These are phyloP conservation scores for Danio albolineatus DNA, from an alignment of 2,797 vertebrate genomes.

Conservation along the genomic window DNA sequence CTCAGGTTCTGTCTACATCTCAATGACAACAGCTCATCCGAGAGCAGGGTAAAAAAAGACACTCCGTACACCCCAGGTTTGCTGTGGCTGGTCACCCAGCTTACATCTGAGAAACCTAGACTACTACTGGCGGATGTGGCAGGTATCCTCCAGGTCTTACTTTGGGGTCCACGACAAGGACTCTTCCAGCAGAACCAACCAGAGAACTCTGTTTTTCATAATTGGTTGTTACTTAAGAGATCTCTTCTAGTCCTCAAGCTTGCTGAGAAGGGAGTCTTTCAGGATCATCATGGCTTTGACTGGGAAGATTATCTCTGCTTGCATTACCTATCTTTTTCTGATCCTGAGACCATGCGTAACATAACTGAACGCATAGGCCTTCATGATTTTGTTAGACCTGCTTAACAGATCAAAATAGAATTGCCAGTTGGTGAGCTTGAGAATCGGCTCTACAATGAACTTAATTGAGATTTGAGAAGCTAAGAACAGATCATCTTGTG, in stretches of 20 bases:
- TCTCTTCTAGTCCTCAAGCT: slow-evolving; percentile 80
- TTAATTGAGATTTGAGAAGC: neutral
- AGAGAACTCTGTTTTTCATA: slow-evolving; percentile 60
- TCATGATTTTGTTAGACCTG: slow-evolving; percentile 3
- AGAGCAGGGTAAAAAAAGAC: slow-evolving; percentile 30
- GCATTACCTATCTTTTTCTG: slow-evolving; percentile 77
- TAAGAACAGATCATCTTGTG: neutral
- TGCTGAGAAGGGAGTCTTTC: slow-evolving; percentile 71
- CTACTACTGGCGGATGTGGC: slow-evolving; percentile 64
- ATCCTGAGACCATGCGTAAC: slow-evolving; percentile 65
- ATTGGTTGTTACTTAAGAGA: slow-evolving; percentile 80
- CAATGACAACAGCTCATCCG: slow-evolving; percentile 47
- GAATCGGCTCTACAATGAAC: neutral
- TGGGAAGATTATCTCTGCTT: slow-evolving; percentile 85
- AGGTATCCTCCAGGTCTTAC: slow-evolving; percentile 79
- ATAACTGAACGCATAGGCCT: slow-evolving; percentile 65
- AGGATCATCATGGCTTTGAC: slow-evolving; percentile 56
- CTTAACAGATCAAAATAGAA: neutral
- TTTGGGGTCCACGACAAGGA: slow-evolving; percentile 82
- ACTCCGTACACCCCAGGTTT: slow-evolving; percentile 76
- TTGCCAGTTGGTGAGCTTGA: neutral
- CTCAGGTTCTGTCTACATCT: slow-evolving; percentile 74
- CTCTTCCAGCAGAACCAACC: slow-evolving; percentile 64
- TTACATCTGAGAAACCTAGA: slow-evolving; percentile 66
- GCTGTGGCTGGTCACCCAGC: slow-evolving; percentile 68